A percentile compares a stretch with the other conserved stretches of the same genome.
Evolutionary conservation across 2,113 vertebrate species (phyloP).

Genomic region (Ciconia stormi): DNA sequence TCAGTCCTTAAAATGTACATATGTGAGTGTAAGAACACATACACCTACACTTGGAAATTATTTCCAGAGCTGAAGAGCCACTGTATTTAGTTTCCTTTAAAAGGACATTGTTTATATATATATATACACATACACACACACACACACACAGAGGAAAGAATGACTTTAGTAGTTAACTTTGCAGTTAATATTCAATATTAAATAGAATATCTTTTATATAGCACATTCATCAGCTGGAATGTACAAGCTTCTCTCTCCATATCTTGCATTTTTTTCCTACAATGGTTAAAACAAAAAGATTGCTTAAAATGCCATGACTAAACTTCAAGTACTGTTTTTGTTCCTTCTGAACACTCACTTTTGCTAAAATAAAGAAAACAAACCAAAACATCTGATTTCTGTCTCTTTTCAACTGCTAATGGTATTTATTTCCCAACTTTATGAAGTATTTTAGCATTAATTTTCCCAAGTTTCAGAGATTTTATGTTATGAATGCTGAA

Average conservation of each 20-base stretch:
- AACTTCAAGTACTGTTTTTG: background rate
- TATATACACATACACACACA: background rate
- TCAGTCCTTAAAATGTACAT: background rate
- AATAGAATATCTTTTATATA: background rate
- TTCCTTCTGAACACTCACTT: background rate
- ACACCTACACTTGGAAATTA: background rate
- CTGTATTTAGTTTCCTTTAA: background rate
- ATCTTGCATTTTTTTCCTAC: background rate
- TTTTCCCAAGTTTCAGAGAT: background rate
- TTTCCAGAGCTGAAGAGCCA: background rate
- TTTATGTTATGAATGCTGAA: background rate
- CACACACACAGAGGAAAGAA: background rate
- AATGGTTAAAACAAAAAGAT: background rate
- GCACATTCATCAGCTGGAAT: background rate
- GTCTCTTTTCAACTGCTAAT: background rate
- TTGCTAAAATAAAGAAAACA: background rate
- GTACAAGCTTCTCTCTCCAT: background rate
- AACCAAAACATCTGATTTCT: background rate
- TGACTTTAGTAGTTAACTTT: background rate
- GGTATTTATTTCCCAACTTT: background rate
- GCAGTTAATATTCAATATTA: background rate
- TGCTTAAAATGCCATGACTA: background rate
- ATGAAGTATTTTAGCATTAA: background rate
- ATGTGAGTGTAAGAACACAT: background rate
- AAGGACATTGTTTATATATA: background rate